phyloP scores from a whole-genome alignment of 2,113 vertebrate species.

The Oryzias celebensis region DNA sequence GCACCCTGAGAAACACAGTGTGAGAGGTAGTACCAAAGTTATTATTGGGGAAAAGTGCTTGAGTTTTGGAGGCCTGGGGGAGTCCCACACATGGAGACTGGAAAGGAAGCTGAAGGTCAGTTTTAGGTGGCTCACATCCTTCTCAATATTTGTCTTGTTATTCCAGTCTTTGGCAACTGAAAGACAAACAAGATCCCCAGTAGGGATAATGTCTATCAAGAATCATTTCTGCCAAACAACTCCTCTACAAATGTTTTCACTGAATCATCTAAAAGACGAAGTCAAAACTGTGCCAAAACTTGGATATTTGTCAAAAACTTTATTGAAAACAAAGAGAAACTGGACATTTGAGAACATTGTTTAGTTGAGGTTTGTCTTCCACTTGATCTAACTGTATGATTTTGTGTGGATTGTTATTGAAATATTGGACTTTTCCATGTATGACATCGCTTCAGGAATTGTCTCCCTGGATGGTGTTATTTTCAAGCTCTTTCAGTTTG shows the following conservation, averaged over 20 bases:
- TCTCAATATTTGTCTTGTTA: constrained; percentile 53
- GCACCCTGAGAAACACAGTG: constrained; percentile 53
- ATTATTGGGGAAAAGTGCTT: constrained; percentile 53
- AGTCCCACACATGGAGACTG: constrained; percentile 69
- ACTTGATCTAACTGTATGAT: constrained; percentile 6
- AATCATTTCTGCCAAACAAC: constrained; percentile 10
- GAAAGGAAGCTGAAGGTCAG: constrained; percentile 70
- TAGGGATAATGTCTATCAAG: constrained; percentile 13
- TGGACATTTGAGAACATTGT: constrained; percentile 22
- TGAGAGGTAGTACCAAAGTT: constrained; percentile 44
- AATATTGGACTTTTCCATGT: too few relatives aligned
- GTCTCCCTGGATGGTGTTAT: too few relatives aligned
- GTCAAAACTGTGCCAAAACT: too few relatives aligned
- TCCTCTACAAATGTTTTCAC: constrained; percentile 2
- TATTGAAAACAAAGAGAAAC: constrained; percentile 23
- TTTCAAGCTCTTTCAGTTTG: too few relatives aligned
- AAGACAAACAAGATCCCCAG: constrained; percentile 26
- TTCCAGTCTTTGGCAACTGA: constrained; percentile 38
- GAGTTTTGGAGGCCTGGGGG: constrained; percentile 38
- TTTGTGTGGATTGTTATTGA: too few relatives aligned
- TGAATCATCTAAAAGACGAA: background rate
- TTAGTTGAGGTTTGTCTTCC: constrained; percentile 16
- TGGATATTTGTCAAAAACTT: background rate
- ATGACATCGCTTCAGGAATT: too few relatives aligned
- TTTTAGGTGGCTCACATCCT: constrained; percentile 50